phyloP scores from a whole-genome alignment of 2,888 invertebrate species.

The Campaea margaritaria region DNA sequence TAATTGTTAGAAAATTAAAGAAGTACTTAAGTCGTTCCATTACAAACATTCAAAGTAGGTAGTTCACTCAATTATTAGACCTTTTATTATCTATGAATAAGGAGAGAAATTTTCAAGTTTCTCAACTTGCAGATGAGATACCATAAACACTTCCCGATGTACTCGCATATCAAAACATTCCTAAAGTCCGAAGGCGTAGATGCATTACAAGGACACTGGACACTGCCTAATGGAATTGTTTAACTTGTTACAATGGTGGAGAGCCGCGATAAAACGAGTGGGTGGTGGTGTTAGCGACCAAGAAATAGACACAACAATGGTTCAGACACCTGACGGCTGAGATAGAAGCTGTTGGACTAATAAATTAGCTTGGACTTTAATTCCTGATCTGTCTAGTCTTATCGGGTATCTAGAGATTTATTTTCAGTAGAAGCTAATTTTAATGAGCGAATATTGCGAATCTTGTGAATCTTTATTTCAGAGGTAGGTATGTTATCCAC shows the following conservation, averaged over 20 bases:
- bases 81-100: too few species aligned
- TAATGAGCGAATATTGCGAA: background rate
- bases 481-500: too few species aligned
- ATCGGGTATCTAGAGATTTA: slow-evolving; percentile 6
- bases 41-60: too few species aligned
- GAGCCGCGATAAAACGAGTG: slow-evolving; percentile 32
- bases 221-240: slow-evolving; percentile 39
- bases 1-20: too few species aligned
- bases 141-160: background rate
- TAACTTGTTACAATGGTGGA: slow-evolving; percentile 33
- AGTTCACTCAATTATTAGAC: too few species aligned
- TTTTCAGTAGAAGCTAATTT: background rate
- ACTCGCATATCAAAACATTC: slow-evolving; percentile 8
- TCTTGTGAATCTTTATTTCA: too few species aligned
- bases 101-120: too few species aligned
- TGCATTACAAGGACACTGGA: slow-evolving; percentile 33
- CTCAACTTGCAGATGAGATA: too few species aligned
- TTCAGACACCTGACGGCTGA: slow-evolving; percentile 38
- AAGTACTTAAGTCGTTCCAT: too few species aligned
- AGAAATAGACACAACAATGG: slow-evolving; percentile 41
- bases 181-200: slow-evolving; percentile 35
- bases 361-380: slow-evolving; percentile 27
- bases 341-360: slow-evolving; percentile 31
- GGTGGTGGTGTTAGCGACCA: slow-evolving; percentile 27
- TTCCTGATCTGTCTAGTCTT: slow-evolving; percentile 14